A percentile compares a stretch with the other conserved stretches of the same genome.
These are phyloP conservation scores for Phorcus lineatus DNA, from an alignment of 2,888 invertebrate genomes.

Conservation along the genomic window DNA sequence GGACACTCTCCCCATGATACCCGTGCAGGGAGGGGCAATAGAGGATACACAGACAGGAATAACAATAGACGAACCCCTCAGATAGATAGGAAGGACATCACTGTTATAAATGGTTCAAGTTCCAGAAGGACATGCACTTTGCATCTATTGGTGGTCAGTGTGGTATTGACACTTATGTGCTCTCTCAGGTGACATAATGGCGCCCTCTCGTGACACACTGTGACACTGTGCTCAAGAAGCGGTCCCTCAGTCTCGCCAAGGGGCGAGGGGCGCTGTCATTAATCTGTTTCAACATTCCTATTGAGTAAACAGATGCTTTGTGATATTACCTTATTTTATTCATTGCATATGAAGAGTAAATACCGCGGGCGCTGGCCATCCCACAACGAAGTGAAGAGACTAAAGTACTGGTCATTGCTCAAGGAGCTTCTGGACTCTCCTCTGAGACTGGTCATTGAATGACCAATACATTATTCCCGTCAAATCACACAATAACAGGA, in stretches of 20 bases:
- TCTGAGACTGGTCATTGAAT: no score
- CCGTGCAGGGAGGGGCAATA: neutral
- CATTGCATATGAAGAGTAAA: neutral
- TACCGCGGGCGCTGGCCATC: neutral
- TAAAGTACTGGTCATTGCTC: neutral
- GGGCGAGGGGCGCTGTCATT: neutral
- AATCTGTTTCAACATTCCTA: constrained; percentile 24
- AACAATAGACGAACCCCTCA: neutral
- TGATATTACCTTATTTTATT: constrained; percentile 18
- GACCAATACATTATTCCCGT: no score
- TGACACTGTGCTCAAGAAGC: constrained; percentile 19
- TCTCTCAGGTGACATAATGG: constrained; percentile 1
- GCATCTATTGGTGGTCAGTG: neutral
- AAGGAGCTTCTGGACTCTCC: neutral
- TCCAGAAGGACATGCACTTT: neutral
- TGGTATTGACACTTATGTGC: neutral
- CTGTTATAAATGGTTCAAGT: neutral
- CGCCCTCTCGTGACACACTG: neutral
- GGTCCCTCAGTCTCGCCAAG: neutral
- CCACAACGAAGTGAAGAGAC: neutral
- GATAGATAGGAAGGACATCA: constrained; percentile 19
- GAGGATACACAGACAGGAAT: neutral
- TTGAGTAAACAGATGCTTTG: constrained; percentile 15
- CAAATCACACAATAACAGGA: no score
- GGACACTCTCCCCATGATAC: neutral